Percentiles rank a stretch among this genome's conserved stretches.
These are phyloP conservation scores for Pachyuromys duprasi DNA, from an alignment of 2,797 vertebrate genomes.

Conservation along the genomic window DNA sequence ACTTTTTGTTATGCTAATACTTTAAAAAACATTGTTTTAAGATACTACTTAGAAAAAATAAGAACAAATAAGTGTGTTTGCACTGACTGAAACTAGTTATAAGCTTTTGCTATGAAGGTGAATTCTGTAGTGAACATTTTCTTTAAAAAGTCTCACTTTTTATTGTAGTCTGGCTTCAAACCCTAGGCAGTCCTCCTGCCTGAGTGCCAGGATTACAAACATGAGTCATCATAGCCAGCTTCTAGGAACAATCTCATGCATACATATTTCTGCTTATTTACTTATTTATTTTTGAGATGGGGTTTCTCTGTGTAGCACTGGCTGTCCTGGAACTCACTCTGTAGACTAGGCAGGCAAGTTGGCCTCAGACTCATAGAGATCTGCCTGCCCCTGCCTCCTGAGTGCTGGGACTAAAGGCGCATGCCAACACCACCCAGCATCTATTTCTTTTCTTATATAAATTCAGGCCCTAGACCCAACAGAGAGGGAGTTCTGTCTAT, in stretches of 20 bases:
- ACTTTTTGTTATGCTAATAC: constrained; percentile 4
- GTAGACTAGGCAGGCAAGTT: not conserved
- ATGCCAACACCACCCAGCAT: not conserved
- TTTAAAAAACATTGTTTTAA: constrained; percentile 33
- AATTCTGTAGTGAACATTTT: not conserved
- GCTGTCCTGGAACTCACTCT: not conserved
- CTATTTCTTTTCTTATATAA: not conserved
- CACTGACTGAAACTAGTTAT: not conserved
- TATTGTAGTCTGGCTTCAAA: not conserved
- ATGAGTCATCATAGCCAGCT: not conserved
- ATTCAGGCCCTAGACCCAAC: not conserved
- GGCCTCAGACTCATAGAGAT: not conserved
- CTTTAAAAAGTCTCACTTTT: not conserved
- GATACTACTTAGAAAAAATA: constrained; percentile 6
- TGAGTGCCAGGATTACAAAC: not conserved
- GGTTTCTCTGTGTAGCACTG: not conserved
- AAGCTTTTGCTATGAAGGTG: constrained; percentile 28
- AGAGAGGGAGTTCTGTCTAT: not conserved
- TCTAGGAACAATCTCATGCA: not conserved
- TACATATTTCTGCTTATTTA: not conserved
- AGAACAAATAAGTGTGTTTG: not conserved
- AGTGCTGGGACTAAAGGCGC: not conserved
- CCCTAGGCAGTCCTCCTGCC: not conserved
- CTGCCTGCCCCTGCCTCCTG: not conserved
- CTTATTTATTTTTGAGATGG: not conserved